These are phyloP conservation scores for Nephrocerus scutellatus DNA, from an alignment of 2,888 invertebrate species.

Conservation along the genomic window DNA sequence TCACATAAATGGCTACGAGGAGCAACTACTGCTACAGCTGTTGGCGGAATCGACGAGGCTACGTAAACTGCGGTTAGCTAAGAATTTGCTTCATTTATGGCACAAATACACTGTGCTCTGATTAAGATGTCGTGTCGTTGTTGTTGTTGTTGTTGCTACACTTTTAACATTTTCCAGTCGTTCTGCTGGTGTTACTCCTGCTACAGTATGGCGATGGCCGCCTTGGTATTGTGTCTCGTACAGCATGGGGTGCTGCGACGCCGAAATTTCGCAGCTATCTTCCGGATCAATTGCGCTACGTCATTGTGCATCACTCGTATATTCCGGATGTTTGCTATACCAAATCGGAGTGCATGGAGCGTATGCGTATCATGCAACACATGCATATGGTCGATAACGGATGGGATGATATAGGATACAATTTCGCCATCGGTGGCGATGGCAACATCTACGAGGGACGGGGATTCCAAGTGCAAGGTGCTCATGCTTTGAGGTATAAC, in stretches of 20 bases:
- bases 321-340: constrained; percentile 48
- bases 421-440: constrained; percentile 40
- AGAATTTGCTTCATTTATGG: too few species aligned
- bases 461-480: constrained; percentile 36
- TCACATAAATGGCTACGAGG: too few species aligned
- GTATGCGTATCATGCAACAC: constrained; percentile 36
- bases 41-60: too few species aligned
- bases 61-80: too few species aligned
- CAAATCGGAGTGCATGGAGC: constrained; percentile 28
- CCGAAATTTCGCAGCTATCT: constrained; percentile 44
- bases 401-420: constrained; percentile 42
- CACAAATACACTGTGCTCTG: too few species aligned
- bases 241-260: constrained; percentile 51
- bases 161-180: too few species aligned
- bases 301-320: constrained; percentile 62
- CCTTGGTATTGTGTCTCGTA: constrained; percentile 17
- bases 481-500: constrained; percentile 39
- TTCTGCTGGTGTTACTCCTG: too few species aligned
- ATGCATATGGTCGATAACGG: constrained; percentile 37
- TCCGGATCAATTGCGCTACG: constrained; percentile 52
- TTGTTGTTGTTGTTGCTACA: too few species aligned
- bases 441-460: constrained; percentile 42
- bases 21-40: too few species aligned
- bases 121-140: too few species aligned
- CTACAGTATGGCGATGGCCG: too few species aligned